These are phyloP conservation scores for Trachurus trachurus DNA, from an alignment of 2,797 vertebrate species.

Conservation along the genomic window DNA sequence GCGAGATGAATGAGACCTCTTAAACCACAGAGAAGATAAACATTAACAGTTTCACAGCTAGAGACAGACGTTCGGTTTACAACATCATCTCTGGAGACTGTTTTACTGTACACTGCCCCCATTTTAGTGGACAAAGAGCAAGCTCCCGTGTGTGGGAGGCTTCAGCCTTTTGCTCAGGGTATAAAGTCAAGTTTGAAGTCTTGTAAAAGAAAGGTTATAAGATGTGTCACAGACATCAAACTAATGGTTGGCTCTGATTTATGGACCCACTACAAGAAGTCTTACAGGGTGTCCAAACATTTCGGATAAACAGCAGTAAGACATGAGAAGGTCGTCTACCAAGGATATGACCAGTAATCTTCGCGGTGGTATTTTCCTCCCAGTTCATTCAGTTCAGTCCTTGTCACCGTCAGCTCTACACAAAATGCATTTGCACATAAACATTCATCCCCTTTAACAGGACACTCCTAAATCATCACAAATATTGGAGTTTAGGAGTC, in stretches of 20 bases:
- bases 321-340: not conserved
- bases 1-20: slow-evolving; percentile 66
- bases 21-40: slow-evolving; percentile 67
- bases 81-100: slow-evolving; percentile 54
- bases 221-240: slow-evolving; percentile 12
- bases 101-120: slow-evolving; percentile 29
- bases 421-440: not conserved
- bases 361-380: not conserved
- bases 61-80: slow-evolving; percentile 61
- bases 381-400: not conserved
- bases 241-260: slow-evolving; percentile 22
- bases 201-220: slow-evolving; percentile 31
- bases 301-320: slow-evolving; percentile 9
- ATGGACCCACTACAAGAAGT: slow-evolving; percentile 1
- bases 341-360: slow-evolving; percentile 21
- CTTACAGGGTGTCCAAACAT: slow-evolving; percentile 5
- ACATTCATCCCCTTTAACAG: not conserved
- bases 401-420: not conserved
- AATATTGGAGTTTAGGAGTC: not conserved
- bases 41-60: slow-evolving; percentile 59
- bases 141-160: slow-evolving; percentile 28
- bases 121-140: slow-evolving; percentile 38
- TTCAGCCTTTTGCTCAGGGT: slow-evolving; percentile 11
- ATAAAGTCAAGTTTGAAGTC: slow-evolving; percentile 37
- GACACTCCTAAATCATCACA: not conserved